Conservation (phyloP, 2,797 vertebrate species). For the Lycodopsis pacificus region DNA sequence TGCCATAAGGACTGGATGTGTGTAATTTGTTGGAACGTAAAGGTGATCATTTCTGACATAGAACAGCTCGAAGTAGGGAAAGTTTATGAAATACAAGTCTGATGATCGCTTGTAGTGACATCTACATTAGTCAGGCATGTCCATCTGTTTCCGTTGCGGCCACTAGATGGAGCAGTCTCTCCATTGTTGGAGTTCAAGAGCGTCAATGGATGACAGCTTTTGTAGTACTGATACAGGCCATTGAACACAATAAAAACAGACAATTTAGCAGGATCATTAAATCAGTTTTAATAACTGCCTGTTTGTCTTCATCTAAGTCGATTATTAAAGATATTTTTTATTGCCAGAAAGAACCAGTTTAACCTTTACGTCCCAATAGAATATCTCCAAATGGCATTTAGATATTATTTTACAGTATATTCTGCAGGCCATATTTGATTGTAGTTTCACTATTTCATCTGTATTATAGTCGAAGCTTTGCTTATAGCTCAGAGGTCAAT, state of each 20-base stretch:
- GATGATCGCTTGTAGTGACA: too few relatives aligned
- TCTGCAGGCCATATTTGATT: not conserved
- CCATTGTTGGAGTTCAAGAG: not conserved
- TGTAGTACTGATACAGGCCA: not conserved
- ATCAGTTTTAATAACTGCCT: not conserved
- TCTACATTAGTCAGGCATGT: not conserved
- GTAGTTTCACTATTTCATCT: not conserved
- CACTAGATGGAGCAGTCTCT: conserved; percentile 52
- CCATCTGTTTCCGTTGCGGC: not conserved
- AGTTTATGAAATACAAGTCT: not conserved
- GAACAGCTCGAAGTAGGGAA: not conserved
- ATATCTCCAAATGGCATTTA: not conserved
- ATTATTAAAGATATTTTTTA: not conserved
- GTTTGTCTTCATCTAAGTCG: not conserved
- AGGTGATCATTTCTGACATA: not conserved
- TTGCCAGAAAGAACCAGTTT: not conserved
- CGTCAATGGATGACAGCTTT: not conserved
- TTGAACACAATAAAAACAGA: not conserved
- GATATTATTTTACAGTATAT: not conserved
- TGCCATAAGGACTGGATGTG: not conserved
- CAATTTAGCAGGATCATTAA: not conserved
- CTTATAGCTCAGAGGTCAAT: conserved; percentile 21
- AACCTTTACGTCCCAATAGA: conserved; percentile 4
- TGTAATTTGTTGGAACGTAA: not conserved
- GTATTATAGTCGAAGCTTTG: not conserved